A percentile compares a stretch with the other conserved stretches of the same genome.
Conservation (phyloP, 2,888 invertebrate species). For the Coremacera marginata region DNA sequence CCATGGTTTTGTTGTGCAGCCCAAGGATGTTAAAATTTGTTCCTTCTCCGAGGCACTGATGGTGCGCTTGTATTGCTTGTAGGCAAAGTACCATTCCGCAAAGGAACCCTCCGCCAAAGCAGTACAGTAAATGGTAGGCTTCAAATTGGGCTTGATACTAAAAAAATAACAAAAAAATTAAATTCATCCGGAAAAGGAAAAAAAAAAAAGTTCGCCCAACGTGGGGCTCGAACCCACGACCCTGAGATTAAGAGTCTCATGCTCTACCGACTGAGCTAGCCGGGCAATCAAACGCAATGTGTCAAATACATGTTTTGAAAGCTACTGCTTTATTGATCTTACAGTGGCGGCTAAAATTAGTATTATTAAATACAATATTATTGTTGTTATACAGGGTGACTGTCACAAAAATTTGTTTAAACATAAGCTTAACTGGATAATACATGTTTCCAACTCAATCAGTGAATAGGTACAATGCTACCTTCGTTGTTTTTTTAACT, state of each 20-base stretch:
- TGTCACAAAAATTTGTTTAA: no score
- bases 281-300: conserved; percentile 53
- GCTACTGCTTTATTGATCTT: no score
- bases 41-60: conserved; percentile 75
- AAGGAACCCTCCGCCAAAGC: conserved; percentile 75
- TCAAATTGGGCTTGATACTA: conserved; percentile 75
- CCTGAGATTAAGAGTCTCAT: conserved; percentile 70
- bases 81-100: conserved; percentile 78
- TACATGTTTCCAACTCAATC: no score
- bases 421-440: no score
- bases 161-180: neutral
- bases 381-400: no score
- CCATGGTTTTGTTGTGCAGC: conserved; percentile 73
- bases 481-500: no score
- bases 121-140: conserved; percentile 76
- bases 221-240: conserved; percentile 70
- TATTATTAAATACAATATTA: neutral
- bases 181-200: neutral
- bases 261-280: conserved; percentile 70
- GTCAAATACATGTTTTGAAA: neutral
- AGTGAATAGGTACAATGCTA: no score
- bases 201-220: conserved; percentile 58
- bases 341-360: neutral
- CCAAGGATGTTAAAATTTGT: conserved; percentile 72
- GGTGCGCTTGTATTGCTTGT: conserved; percentile 68